Conservation (phyloP, 23 tunicate species). For the Trididemnum clinides region DNA sequence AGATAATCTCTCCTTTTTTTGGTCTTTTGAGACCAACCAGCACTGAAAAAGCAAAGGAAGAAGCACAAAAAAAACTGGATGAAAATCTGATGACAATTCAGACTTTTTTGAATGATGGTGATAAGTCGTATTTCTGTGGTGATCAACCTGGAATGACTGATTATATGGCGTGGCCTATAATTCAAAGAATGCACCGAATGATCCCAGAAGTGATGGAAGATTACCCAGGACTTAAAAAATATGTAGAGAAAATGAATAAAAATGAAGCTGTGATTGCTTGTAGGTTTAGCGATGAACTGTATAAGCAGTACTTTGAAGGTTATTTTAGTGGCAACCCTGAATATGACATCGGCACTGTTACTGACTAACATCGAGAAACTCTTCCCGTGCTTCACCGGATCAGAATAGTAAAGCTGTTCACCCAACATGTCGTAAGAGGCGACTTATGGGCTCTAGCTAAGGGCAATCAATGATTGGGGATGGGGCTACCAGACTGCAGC, state of each 20-base stretch:
- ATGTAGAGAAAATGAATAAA: conserved; percentile 24
- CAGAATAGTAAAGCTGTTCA: no score
- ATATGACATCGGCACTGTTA: conserved; percentile 47
- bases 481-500: no score
- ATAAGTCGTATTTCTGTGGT: conserved; percentile 49
- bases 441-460: no score
- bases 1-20: background rate
- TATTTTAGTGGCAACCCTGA: background rate
- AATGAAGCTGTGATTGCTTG: conserved; percentile 53
- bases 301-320: conserved; percentile 1
- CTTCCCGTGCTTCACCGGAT: no score
- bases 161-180: conserved; percentile 74
- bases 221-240: background rate
- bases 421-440: no score
- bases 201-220: background rate
- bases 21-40: background rate
- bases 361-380: no score
- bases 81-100: conserved; percentile 19
- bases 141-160: conserved; percentile 59
- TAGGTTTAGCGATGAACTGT: conserved; percentile 21
- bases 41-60: conserved; percentile 25
- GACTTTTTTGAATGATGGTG: conserved; percentile 1
- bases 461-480: no score
- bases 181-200: conserved; percentile 33
- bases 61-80: background rate